Evolutionary conservation across 2,888 invertebrate genomes (phyloP), one percentile per base, ranked within the genome.

Genomic region (Alloscopus bannaensis): DNA sequence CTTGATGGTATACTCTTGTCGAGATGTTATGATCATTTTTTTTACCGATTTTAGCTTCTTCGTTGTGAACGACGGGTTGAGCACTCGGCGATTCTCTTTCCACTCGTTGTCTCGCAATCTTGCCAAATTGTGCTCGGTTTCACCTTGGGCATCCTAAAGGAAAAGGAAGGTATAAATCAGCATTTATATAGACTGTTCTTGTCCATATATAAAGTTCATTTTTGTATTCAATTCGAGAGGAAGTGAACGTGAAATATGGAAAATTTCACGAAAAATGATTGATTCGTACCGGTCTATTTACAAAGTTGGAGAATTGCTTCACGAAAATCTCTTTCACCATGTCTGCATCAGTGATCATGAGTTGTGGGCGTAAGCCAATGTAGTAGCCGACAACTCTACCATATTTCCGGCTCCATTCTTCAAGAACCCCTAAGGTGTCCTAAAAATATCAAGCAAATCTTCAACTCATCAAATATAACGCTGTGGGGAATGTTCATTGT

Each of bases 311-410:
- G 64, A 86, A 84, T 64, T 86, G 85, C 59, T 83, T 84, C 24
- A 84, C 78, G 75, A 84, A 86, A 52, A 86, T 82, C 73, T 84
- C 85, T 60, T 84, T 86, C 40, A 85, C 83, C 55, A 85, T 84
- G 65, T 85, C 84, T 0, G 80, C 85, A 72, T 85, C 85, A 0
- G 84, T 84, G 18, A 85, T 83, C 68, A 83, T 82, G 29, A 85
- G 80, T 31, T 84, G 83, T n/a, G 85, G 85, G 42, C 85, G 75
- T 3, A 85, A 75, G 11, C 85, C 84, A 29, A 85, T 83, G 69
- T 79, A 84, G 52, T 85, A 85, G 3, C 85, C 84, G 26, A 84
- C 81, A 20, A 84, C 85, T 22, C 83, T 55, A 18, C 85, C 85
- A 70, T 84, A 85, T 20, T 84, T 42, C 22, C 68, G 69, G 29